Evolutionary conservation across 2,113 vertebrate species (phyloP).

Genomic region (Sitta europaea): DNA sequence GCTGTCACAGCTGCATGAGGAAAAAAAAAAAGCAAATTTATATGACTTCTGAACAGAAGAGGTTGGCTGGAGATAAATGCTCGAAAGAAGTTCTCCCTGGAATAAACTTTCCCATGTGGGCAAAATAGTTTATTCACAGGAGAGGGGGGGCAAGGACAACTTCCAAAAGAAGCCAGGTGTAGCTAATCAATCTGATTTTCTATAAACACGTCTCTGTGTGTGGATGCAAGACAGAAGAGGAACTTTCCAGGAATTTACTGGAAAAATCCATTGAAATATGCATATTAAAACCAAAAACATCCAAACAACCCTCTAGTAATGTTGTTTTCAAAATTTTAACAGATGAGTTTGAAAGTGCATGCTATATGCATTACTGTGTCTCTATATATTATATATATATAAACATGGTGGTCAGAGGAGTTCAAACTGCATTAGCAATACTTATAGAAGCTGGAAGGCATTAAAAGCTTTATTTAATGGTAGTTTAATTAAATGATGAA

Average conservation of each 20-base stretch:
- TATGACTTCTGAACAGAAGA: background rate
- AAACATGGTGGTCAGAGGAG: background rate
- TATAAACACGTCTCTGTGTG: background rate
- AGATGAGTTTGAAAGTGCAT: background rate
- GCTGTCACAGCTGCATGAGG: background rate
- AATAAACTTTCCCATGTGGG: background rate
- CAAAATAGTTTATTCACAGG: background rate
- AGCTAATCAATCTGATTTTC: background rate
- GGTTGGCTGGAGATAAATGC: background rate
- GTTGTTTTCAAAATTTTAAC: background rate
- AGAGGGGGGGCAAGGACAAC: background rate
- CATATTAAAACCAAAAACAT: background rate
- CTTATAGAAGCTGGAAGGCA: background rate
- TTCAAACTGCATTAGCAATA: background rate
- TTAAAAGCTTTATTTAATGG: background rate
- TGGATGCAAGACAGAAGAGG: background rate
- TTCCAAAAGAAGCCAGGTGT: background rate
- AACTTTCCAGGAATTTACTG: background rate
- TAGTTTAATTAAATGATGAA: background rate
- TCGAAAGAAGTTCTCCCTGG: background rate
- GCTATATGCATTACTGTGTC: background rate
- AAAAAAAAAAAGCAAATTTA: background rate
- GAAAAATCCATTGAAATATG: background rate
- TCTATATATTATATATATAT: background rate
- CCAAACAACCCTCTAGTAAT: background rate